Evolutionary conservation across 2,888 invertebrate species (phyloP), one percentile per base, ranked within the genome.

Genomic region (Tolmerus cingulatus): DNA sequence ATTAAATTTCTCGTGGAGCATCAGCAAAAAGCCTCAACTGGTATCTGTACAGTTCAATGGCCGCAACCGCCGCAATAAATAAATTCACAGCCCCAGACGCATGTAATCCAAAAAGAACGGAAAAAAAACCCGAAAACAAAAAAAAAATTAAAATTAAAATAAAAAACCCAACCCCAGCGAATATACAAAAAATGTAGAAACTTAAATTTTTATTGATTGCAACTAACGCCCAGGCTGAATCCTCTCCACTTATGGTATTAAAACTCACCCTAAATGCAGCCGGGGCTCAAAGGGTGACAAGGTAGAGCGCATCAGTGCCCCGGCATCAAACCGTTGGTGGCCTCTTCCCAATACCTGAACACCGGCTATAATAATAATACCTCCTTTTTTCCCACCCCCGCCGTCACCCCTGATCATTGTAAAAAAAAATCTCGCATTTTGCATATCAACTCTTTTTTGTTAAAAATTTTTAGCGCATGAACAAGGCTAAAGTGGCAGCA

Each of bases 401-500:
- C 16, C 27, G 23, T 30, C 55, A 14, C 46, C 23, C 78, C 46
- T 43, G 27, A 40, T 78, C 78, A 78, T 78, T 78, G 78, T 43
- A 43, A 43, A 46, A 46, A 46, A 77, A 81, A 79, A 79, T 74
- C 81, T 79, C 79, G 76, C 40, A 76, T 87, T 74, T 86, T 81
- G 66, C 85, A 86, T 86, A 86, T 86, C 79, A 87, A 87, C 57
- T 81, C 78, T 76, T 87, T 87, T 87, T 86, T 86, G 74, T 86
- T 85, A 66, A 77, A 88, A 87, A 88, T 85, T 88, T 88, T 88
- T 85, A 88, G 88, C 88, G 88, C 88, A 88, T 88, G 88, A 84
- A 87, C 88, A 87, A 79, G 74, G 74, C 86, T 79, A 86, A 85
- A 87, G 78, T 81, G 81, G 81, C 81, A 81, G 81, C 81, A 87